Base-by-base conservation (phyloP, 2,797 vertebrate species). In the Dendrocincla fuliginosa region DNA sequence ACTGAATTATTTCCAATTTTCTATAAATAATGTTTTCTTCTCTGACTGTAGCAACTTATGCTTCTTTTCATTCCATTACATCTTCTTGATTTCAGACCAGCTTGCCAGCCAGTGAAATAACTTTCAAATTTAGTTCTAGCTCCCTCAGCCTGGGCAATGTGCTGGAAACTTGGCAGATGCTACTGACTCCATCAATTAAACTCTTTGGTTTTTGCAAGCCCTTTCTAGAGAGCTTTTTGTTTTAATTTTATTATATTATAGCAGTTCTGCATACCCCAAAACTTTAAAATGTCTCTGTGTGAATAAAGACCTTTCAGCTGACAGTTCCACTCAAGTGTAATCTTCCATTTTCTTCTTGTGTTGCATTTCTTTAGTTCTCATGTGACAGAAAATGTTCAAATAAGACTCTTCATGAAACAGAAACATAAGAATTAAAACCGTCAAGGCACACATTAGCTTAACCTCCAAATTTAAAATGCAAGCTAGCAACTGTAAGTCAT, bases 401-500 rank as follows among this genome's bases (percentile, higher is more conserved):
- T 60, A 78, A 33, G 79, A 52, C 23, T 75, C 47, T 46, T 82
- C 9, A 13, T 37, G 37, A n/a, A 78, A 82, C 2, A 79, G 77
- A 96, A 95, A 90, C 16, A 23, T 17, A 90, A 77, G 46, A 76
- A 88, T 53, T 39, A 76, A 95, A 90, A 81, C 16, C 74, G 82
- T 90, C 37, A 75, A 89, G 69, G 65, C 44, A 87, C 44, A 87
- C 6, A 11, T 65, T 69, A 68, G 16, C 13, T 80, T 94, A 86
- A 75, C 44, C 13, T 94, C 77, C 53, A 81, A 79, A 89, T 92
- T 87, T 77, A 84, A 87, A 95, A 76, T 2, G 2, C 25, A 52
- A 94, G 39, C 32, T 84, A 60, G 73, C 83, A 90, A 91, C 69
- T 87, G 61, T 63, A 93, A 92, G 35, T 73, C n/a, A 91, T 92